Conservation (phyloP, 2,888 invertebrate species). For the Dinocampus coccinellae region DNA sequence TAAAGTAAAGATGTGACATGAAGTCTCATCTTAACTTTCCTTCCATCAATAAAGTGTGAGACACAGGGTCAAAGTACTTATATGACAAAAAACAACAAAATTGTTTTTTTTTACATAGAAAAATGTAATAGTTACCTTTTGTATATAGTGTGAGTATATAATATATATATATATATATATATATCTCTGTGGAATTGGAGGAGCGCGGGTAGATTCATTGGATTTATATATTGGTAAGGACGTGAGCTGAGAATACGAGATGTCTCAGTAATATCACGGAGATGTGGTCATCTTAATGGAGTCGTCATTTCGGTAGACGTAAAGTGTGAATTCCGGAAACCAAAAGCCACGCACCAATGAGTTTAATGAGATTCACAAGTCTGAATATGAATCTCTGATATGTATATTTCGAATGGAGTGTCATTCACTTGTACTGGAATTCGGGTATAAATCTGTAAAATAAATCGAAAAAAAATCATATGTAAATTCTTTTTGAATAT, state of each 20-base stretch:
- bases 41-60: background rate
- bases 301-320: slow-evolving; percentile 57
- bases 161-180: too few relatives aligned
- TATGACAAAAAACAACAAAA: background rate
- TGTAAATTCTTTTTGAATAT: background rate
- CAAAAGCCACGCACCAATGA: slow-evolving; percentile 65
- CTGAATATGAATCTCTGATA: slow-evolving; percentile 39
- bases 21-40: background rate
- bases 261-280: slow-evolving; percentile 66
- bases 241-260: slow-evolving; percentile 36
- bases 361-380: slow-evolving; percentile 68
- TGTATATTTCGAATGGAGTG: slow-evolving; percentile 4
- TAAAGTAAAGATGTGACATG: slow-evolving; percentile 18
- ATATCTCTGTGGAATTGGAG: slow-evolving; percentile 24
- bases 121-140: background rate
- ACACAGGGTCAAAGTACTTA: background rate
- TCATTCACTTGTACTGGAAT: background rate
- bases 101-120: background rate
- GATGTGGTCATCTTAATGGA: slow-evolving; percentile 68
- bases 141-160: background rate
- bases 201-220: background rate
- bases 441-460: background rate
- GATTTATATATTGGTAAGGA: background rate
- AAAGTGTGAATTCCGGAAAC: slow-evolving; percentile 54
- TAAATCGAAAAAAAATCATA: background rate